Conservation (phyloP, 2,888 invertebrate genomes). For the Corbicula japonica region DNA sequence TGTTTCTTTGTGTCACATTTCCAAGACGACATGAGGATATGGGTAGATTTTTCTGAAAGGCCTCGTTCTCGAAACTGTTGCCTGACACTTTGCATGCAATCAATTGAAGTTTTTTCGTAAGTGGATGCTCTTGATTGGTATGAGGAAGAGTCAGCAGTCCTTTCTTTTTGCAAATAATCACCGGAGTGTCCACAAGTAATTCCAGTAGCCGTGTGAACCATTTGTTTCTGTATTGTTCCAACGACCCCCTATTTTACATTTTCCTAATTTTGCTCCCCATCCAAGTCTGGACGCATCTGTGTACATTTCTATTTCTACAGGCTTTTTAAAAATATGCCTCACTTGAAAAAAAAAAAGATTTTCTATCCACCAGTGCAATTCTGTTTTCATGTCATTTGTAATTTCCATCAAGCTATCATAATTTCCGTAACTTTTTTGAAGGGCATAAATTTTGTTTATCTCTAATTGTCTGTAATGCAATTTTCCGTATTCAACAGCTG, state of each 20-base stretch:
- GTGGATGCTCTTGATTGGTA: too few relatives aligned
- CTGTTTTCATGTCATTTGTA: not conserved
- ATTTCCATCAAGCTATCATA: constrained; percentile 28
- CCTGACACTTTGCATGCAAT: too few relatives aligned
- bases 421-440: constrained; percentile 18
- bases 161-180: too few relatives aligned
- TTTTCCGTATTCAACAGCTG: constrained; percentile 39
- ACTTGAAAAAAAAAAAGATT: constrained; percentile 19
- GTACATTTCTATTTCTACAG: constrained; percentile 8
- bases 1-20: too few relatives aligned
- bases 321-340: not conserved
- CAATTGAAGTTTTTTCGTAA: too few relatives aligned
- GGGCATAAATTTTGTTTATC: constrained; percentile 18
- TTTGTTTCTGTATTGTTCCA: constrained; percentile 22
- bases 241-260: constrained; percentile 16
- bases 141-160: too few relatives aligned
- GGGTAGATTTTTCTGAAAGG: too few relatives aligned
- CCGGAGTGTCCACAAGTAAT: too few relatives aligned
- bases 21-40: too few relatives aligned
- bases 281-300: constrained; percentile 44
- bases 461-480: constrained; percentile 39
- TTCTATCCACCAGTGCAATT: constrained; percentile 37
- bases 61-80: too few relatives aligned
- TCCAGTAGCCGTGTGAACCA: too few relatives aligned
- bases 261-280: constrained; percentile 33